These are phyloP conservation scores for Agrypnia vestita DNA, from an alignment of 1,140 invertebrate species.

Conservation along the genomic window DNA sequence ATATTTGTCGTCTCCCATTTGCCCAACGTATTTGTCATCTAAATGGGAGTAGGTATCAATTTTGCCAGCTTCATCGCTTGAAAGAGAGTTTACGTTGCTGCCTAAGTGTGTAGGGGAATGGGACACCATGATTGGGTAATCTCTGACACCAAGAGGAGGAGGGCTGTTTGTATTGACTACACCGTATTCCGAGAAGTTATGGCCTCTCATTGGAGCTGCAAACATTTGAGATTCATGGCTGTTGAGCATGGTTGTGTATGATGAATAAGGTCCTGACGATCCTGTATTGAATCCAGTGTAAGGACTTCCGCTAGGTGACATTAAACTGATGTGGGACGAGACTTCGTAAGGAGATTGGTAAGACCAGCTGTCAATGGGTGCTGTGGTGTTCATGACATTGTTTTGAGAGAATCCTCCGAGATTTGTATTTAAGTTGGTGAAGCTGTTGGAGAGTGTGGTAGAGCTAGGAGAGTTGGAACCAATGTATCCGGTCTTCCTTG, in stretches of 20 bases:
- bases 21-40: slow-evolving; percentile 71
- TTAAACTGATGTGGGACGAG: slow-evolving; percentile 79
- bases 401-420: slow-evolving; percentile 80
- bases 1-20: slow-evolving; percentile 70
- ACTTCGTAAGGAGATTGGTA: slow-evolving; percentile 85
- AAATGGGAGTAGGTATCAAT: slow-evolving; percentile 70
- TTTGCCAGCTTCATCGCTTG: slow-evolving; percentile 70
- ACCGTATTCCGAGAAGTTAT: slow-evolving; percentile 75
- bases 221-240: slow-evolving; percentile 81
- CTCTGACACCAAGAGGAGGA: slow-evolving; percentile 74
- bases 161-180: slow-evolving; percentile 74
- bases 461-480: slow-evolving; percentile 78
- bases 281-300: slow-evolving; percentile 77
- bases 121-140: slow-evolving; percentile 79
- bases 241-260: slow-evolving; percentile 79
- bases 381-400: slow-evolving; percentile 74
- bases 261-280: slow-evolving; percentile 70
- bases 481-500: slow-evolving; percentile 90
- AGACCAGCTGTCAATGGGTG: slow-evolving; percentile 83
- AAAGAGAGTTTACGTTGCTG: slow-evolving; percentile 68
- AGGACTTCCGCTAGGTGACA: slow-evolving; percentile 80
- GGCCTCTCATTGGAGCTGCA: slow-evolving; percentile 73
- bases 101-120: slow-evolving; percentile 75
- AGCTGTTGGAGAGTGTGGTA: slow-evolving; percentile 74
- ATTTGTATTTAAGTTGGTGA: slow-evolving; percentile 77